These are phyloP conservation scores for Megalurothrips usitatus DNA, from an alignment of 2,888 invertebrate species.

Conservation along the genomic window DNA sequence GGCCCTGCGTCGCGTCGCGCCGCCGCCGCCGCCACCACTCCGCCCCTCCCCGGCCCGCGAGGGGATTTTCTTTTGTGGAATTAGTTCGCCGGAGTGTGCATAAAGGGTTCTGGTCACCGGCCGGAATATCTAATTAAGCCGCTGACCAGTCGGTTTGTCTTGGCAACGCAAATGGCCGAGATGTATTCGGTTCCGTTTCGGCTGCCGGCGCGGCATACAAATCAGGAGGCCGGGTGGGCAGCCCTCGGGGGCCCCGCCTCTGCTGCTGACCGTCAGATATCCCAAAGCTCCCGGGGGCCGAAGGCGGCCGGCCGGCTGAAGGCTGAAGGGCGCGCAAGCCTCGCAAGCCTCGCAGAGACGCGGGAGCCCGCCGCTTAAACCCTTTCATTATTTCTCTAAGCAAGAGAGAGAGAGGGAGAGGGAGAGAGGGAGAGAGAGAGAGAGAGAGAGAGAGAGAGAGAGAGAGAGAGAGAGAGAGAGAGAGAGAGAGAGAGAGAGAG, in stretches of 20 bases:
- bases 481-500: too few species aligned
- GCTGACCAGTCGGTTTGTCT: slow-evolving; percentile 22
- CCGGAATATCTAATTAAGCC: slow-evolving; percentile 19
- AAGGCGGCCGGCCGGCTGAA: neutral
- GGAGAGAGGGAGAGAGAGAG: too few species aligned
- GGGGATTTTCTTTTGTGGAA: slow-evolving; percentile 25
- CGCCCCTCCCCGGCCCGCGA: neutral
- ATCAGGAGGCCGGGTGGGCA: neutral
- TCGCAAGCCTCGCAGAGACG: too few species aligned
- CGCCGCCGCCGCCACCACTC: neutral
- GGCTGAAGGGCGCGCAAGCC: neutral
- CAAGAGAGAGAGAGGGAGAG: too few species aligned
- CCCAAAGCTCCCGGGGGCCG: neutral
- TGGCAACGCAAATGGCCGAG: neutral
- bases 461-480: too few species aligned
- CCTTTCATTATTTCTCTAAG: slow-evolving; percentile 18
- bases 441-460: too few species aligned
- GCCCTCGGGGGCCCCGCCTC: neutral
- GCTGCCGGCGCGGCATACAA: slow-evolving; percentile 15
- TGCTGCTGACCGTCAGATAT: too few species aligned
- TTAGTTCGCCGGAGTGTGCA: slow-evolving; percentile 23
- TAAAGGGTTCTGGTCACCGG: slow-evolving; percentile 24
- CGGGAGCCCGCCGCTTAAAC: neutral
- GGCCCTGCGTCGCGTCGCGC: neutral
- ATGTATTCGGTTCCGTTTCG: slow-evolving; percentile 23